These are phyloP conservation scores for Pseudopleuronectes americanus DNA, from an alignment of 2,797 vertebrate genomes.

Conservation along the genomic window DNA sequence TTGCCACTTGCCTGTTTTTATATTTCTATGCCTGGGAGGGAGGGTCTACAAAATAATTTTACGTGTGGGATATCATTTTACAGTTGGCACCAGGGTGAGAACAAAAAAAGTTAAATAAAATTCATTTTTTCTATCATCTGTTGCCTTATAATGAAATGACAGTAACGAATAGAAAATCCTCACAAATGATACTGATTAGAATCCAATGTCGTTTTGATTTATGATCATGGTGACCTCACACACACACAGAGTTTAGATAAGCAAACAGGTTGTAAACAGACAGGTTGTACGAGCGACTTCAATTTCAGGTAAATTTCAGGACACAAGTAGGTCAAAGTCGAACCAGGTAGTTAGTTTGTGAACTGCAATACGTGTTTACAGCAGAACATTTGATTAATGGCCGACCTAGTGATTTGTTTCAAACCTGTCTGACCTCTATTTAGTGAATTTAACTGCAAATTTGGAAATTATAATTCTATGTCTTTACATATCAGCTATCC, in stretches of 20 bases:
- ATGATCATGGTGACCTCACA: neutral
- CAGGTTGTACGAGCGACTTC: neutral
- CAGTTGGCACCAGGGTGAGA: neutral
- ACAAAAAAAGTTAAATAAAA: neutral
- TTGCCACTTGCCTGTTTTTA: slow-evolving; percentile 1
- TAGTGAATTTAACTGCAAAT: neutral
- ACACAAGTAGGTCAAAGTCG: neutral
- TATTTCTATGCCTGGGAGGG: neutral
- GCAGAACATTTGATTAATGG: neutral
- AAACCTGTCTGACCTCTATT: neutral
- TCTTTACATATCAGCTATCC: too few relatives aligned
- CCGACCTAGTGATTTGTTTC: neutral
- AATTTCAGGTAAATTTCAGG: neutral
- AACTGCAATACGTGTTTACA: neutral
- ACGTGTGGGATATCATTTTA: neutral
- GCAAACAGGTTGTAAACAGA: neutral
- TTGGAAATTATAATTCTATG: too few relatives aligned
- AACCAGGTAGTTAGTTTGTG: neutral
- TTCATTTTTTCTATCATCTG: too few relatives aligned
- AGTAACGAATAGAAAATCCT: neutral
- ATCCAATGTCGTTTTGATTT: neutral
- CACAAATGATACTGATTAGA: neutral
- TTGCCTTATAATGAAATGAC: neutral
- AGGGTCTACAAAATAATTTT: neutral
- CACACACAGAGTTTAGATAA: neutral